Conservation (phyloP, 1,140 invertebrate genomes). For the Lordiphosa mommai region DNA sequence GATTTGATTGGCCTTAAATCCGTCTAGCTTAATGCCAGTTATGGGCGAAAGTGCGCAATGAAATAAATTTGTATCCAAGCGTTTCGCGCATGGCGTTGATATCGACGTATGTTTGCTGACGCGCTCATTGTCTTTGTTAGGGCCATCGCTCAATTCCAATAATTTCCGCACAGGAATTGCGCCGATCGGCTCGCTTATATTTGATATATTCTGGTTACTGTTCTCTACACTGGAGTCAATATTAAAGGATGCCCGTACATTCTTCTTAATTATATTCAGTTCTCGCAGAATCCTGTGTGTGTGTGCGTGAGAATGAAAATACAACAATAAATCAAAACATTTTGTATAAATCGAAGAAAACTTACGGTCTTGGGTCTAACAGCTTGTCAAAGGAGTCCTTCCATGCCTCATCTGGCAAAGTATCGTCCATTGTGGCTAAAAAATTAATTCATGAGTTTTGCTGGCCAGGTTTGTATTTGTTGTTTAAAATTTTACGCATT, state of each 20-base stretch:
- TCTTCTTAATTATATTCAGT: conserved; percentile 42
- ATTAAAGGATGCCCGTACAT: conserved; percentile 61
- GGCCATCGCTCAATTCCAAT: neutral
- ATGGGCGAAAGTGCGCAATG: conserved; percentile 56
- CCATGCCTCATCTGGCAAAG: conserved; percentile 48
- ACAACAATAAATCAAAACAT: neutral
- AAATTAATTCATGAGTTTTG: too few species aligned
- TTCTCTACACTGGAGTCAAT: conserved; percentile 72
- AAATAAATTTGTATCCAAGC: conserved; percentile 30
- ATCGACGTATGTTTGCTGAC: conserved; percentile 7
- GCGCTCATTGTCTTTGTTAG: neutral
- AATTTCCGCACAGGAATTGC: neutral
- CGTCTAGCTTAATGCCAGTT: conserved; percentile 24
- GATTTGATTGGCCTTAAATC: neutral
- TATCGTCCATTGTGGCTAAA: conserved; percentile 30
- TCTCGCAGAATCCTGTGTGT: conserved; percentile 43
- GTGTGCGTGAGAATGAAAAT: neutral
- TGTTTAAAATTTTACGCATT: neutral
- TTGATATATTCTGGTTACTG: conserved; percentile 21
- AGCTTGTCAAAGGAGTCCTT: conserved; percentile 70
- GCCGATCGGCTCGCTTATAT: neutral
- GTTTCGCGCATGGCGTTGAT: conserved; percentile 56
- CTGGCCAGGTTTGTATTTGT: too few species aligned
- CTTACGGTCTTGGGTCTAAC: conserved; percentile 45
- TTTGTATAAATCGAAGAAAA: neutral